Evolutionary conservation across 2,113 vertebrate species (phyloP).

Genomic region (Myrmophylax atrothorax): DNA sequence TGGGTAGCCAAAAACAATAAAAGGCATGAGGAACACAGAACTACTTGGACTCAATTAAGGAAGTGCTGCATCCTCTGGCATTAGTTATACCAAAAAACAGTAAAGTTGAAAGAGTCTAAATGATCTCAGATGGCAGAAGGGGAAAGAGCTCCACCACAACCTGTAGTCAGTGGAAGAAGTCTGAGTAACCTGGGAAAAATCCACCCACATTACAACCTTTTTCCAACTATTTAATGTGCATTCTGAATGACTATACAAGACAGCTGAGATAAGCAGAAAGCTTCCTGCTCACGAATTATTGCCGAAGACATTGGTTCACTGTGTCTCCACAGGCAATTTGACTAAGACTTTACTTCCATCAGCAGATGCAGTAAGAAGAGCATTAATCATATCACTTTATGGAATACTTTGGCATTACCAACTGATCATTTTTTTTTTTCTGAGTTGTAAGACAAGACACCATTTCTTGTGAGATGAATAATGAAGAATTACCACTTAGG

Average conservation of each 20-base stretch:
- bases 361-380: conserved; percentile 50
- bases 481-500: conserved; percentile 2
- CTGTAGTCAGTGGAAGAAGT: not conserved
- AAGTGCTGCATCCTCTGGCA: not conserved
- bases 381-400: conserved; percentile 62
- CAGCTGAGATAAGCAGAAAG: conserved; percentile 66
- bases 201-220: not conserved
- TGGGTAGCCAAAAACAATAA: not conserved
- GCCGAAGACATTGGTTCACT: conserved; percentile 25
- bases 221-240: conserved; percentile 41
- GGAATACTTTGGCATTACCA: conserved; percentile 10
- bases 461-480: conserved; percentile 6
- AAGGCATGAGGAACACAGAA: not conserved
- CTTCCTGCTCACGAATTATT: conserved; percentile 54
- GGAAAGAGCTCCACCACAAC: not conserved
- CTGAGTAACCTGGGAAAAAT: conserved; percentile 7
- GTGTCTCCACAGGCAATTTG: conserved; percentile 8
- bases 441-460: not conserved
- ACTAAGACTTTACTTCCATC: conserved; percentile 57
- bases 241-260: conserved; percentile 21
- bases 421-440: not conserved
- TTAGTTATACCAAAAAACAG: not conserved
- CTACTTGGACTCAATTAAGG: not conserved
- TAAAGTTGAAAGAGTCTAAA: conserved; percentile 13
- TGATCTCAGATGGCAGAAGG: not conserved